phyloP scores from a whole-genome alignment of 2,888 invertebrate species.

The Torymus texanus region DNA sequence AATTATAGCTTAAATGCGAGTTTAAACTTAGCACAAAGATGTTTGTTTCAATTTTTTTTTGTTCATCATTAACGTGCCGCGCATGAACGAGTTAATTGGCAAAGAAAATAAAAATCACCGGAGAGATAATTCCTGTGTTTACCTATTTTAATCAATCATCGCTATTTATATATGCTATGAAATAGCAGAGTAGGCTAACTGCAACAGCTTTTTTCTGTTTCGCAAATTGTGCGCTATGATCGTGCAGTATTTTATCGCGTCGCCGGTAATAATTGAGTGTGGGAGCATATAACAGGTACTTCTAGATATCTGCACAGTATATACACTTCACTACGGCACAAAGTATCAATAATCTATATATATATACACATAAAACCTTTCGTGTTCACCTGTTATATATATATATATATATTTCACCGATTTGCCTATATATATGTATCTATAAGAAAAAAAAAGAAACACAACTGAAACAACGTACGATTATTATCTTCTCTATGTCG shows the following conservation, averaged over 20 bases:
- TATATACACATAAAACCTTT: slow-evolving; percentile 41
- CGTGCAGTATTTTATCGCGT: background rate
- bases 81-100: too few relatives aligned
- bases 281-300: slow-evolving; percentile 35
- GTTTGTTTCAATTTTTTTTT: too few relatives aligned
- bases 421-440: background rate
- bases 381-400: slow-evolving; percentile 28
- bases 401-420: slow-evolving; percentile 26
- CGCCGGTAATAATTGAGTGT: slow-evolving; percentile 52
- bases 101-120: too few relatives aligned
- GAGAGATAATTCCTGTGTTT: too few relatives aligned
- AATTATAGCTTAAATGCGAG: too few relatives aligned
- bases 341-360: too few relatives aligned
- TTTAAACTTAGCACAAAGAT: too few relatives aligned
- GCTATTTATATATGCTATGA: too few relatives aligned
- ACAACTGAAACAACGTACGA: slow-evolving; percentile 5
- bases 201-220: background rate
- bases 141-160: too few relatives aligned
- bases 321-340: slow-evolving; percentile 22
- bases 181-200: too few relatives aligned
- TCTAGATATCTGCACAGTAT: slow-evolving; percentile 38
- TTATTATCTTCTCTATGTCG: background rate
- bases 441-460: background rate
- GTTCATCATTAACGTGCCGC: too few relatives aligned
- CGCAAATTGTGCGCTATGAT: background rate